Percentiles rank a stretch among this genome's conserved stretches.
These are phyloP conservation scores for Aphelocoma coerulescens DNA, from an alignment of 2,113 vertebrate genomes.

Conservation along the genomic window DNA sequence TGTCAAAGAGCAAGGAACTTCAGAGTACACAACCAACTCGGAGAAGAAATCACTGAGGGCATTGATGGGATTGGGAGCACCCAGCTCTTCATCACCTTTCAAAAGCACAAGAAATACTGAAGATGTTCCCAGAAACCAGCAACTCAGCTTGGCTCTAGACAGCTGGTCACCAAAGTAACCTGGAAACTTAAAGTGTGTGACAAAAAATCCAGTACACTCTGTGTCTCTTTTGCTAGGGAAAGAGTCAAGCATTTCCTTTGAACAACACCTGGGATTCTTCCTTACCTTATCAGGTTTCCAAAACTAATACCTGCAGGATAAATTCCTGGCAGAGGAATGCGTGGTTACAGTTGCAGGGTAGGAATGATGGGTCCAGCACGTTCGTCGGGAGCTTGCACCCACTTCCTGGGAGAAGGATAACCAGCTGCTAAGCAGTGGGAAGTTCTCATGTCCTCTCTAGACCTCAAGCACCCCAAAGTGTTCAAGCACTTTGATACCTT, in stretches of 20 bases:
- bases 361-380: background rate
- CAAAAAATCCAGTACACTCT: background rate
- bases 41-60: background rate
- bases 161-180: background rate
- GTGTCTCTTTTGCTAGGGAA: background rate
- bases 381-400: background rate
- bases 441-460: background rate
- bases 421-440: background rate
- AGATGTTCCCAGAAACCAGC: background rate
- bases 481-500: background rate
- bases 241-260: background rate
- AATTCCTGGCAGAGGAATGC: background rate
- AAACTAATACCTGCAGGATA: background rate
- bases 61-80: background rate
- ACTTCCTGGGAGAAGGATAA: background rate
- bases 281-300: background rate
- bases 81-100: background rate
- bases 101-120: background rate
- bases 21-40: accelerated
- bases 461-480: background rate
- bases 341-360: background rate
- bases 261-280: background rate
- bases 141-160: background rate
- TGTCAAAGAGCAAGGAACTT: background rate
- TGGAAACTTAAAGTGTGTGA: background rate